Percentiles rank a stretch among this genome's conserved stretches.
Conservation (phyloP, 2,113 vertebrate genomes). For the Todiramphus chloris region DNA sequence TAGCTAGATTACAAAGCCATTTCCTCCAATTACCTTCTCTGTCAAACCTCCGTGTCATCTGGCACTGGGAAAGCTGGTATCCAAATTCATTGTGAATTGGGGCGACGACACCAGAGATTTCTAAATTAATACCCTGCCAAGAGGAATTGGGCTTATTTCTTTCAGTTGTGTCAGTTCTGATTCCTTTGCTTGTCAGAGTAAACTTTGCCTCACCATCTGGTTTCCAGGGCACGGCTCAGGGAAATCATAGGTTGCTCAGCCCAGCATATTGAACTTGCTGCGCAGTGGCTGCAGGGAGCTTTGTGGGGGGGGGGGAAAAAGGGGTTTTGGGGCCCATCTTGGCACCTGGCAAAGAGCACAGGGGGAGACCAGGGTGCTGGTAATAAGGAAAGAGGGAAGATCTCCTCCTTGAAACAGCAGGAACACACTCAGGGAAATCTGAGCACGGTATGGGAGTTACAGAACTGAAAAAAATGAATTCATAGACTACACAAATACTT, state of each 20-base stretch:
- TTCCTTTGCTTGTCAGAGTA: constrained; percentile 16
- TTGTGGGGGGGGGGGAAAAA: accelerated
- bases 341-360: background rate
- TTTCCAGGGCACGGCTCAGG: background rate
- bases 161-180: background rate
- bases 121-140: constrained; percentile 51
- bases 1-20: constrained; percentile 51
- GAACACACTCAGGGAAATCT: background rate
- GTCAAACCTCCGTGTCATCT: constrained; percentile 9
- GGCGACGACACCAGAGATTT: constrained; percentile 36
- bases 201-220: background rate
- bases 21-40: constrained; percentile 61
- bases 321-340: background rate
- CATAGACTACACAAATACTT: background rate
- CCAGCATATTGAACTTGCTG: background rate
- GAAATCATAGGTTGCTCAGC: background rate
- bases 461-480: background rate
- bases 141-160: constrained; percentile 41
- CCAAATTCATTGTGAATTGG: constrained; percentile 33
- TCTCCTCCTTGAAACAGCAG: background rate
- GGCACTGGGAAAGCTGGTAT: constrained; percentile 3
- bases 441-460: background rate
- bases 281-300: background rate
- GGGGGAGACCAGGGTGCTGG: background rate
- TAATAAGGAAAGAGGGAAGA: background rate